Percentiles rank a stretch among this genome's conserved stretches.
These are phyloP conservation scores for Caenorhabditis sp. DNA, from an alignment of 2,888 invertebrate genomes.

Conservation along the genomic window DNA sequence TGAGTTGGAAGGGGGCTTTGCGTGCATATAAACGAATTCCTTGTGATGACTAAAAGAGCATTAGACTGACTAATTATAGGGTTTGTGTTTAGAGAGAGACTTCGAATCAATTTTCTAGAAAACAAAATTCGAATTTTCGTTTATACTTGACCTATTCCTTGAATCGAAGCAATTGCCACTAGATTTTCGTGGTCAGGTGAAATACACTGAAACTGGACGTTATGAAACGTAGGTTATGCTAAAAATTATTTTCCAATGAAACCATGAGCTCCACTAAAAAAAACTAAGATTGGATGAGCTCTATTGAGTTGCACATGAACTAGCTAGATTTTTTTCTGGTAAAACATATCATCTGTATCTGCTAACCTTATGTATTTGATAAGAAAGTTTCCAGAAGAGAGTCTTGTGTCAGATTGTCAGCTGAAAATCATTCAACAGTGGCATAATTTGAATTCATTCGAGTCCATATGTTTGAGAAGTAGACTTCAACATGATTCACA, in stretches of 20 bases:
- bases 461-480: no score
- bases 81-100: background rate
- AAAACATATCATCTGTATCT: no score
- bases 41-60: background rate
- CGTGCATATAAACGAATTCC: constrained; percentile 16
- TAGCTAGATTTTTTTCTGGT: no score
- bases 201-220: background rate
- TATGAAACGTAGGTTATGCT: background rate
- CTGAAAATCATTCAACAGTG: constrained; percentile 6
- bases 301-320: no score
- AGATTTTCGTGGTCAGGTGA: background rate
- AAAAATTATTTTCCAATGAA: background rate
- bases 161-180: background rate
- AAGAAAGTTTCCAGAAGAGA: background rate
- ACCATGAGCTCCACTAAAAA: no score
- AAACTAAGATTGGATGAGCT: no score
- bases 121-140: background rate
- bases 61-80: constrained; percentile 17
- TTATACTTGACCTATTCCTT: background rate
- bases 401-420: background rate
- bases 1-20: background rate
- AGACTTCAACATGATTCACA: background rate
- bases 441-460: background rate
- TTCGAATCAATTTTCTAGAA: background rate
- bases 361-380: no score